Evolutionary conservation across 2,888 invertebrate species (phyloP).

Genomic region (Isotomurus palustris): DNA sequence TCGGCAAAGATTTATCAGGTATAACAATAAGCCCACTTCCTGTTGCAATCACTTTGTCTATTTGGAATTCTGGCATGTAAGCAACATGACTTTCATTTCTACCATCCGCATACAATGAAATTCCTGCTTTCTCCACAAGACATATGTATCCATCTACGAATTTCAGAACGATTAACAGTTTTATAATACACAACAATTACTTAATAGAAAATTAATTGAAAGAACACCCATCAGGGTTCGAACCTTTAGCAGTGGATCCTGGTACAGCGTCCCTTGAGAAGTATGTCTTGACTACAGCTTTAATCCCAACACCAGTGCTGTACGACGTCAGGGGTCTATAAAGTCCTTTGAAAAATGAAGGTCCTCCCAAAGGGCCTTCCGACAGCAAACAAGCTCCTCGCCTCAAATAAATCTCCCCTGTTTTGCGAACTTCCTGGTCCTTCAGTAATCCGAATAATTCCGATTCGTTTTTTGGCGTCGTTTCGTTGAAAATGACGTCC

Average conservation of each 20-base stretch:
- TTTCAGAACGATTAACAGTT: neutral
- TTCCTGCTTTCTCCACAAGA: conserved; percentile 41
- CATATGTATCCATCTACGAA: conserved; percentile 33
- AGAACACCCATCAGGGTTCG: too few species aligned
- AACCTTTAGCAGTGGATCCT: neutral
- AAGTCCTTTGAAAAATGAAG: conserved; percentile 40
- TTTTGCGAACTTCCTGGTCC: neutral
- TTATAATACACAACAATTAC: neutral
- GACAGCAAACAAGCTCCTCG: conserved; percentile 39
- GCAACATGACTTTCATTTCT: conserved; percentile 41
- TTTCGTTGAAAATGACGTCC: conserved; percentile 18
- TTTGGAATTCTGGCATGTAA: conserved; percentile 43
- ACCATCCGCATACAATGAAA: conserved; percentile 39
- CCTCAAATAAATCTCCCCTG: conserved; percentile 39
- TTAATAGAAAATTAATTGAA: too few species aligned
- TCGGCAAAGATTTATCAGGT: conserved; percentile 19
- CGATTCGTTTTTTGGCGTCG: neutral
- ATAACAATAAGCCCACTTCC: conserved; percentile 39
- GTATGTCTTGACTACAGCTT: conserved; percentile 31
- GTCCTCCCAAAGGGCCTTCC: conserved; percentile 41
- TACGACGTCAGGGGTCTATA: conserved; percentile 42
- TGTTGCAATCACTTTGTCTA: conserved; percentile 35
- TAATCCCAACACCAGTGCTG: conserved; percentile 41
- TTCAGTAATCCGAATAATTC: conserved; percentile 3
- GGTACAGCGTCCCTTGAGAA: conserved; percentile 23